Conservation (phyloP, 2,797 vertebrate genomes). For the Xiphorhynchus erythropygius region DNA sequence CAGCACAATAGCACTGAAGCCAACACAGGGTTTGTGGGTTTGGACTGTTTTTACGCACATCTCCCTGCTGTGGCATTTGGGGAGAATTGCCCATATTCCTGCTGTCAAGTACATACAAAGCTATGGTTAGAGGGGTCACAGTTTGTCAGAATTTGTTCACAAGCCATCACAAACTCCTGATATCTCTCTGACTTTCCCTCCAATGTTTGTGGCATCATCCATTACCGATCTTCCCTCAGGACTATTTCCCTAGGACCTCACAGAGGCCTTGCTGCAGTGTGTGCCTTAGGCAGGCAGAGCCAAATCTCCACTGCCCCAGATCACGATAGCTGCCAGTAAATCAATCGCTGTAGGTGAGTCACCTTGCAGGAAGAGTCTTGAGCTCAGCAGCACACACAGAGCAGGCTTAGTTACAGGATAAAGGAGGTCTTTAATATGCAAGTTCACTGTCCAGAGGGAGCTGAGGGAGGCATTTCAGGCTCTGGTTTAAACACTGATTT, state of each 20-base stretch:
- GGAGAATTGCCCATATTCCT: neutral
- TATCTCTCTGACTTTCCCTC: neutral
- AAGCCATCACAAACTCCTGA: neutral
- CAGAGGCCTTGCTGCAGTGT: neutral
- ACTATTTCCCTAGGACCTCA: neutral
- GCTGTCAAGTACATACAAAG: neutral
- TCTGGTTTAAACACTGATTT: neutral
- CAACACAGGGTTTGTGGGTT: neutral
- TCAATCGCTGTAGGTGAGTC: neutral
- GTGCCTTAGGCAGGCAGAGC: neutral
- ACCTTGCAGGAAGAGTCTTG: neutral
- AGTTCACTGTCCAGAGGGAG: constrained; percentile 15
- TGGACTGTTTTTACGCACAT: neutral
- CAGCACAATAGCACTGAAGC: neutral
- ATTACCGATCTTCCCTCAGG: neutral
- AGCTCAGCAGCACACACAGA: neutral
- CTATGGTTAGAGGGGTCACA: neutral
- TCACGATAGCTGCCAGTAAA: neutral
- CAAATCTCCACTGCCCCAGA: neutral
- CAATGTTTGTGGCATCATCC: neutral
- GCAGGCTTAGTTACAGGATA: neutral
- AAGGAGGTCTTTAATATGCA: constrained; percentile 10
- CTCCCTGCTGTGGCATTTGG: neutral
- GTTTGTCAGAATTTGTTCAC: neutral
- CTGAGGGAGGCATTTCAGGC: neutral